phyloP scores from a whole-genome alignment of 2,113 vertebrate genomes.

The Hucho hucho region DNA sequence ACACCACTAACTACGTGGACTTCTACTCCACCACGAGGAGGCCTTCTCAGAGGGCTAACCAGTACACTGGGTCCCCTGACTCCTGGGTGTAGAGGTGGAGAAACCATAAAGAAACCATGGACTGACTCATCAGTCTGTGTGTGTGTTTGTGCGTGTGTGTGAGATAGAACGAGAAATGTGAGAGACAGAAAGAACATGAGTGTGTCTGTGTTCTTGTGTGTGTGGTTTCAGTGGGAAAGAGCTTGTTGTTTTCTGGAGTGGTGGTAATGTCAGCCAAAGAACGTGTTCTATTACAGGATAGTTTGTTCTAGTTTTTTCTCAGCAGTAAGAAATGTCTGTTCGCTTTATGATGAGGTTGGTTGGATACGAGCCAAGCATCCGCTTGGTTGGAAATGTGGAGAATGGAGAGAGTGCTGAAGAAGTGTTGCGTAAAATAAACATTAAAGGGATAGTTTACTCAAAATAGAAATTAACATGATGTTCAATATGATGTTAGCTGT shows the following conservation, averaged over 20 bases:
- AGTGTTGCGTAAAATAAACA: too few species aligned
- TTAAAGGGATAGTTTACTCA: too few species aligned
- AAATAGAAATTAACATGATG: too few species aligned
- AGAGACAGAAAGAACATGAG: neutral
- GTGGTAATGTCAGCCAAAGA: constrained; percentile 40
- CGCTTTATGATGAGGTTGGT: constrained; percentile 49
- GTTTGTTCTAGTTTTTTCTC: constrained; percentile 38
- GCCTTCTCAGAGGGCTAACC: constrained; percentile 91
- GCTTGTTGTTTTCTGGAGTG: constrained; percentile 45
- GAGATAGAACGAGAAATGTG: neutral
- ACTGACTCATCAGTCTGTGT: constrained; percentile 3
- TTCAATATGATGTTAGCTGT: too few species aligned
- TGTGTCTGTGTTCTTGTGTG: constrained; percentile 29
- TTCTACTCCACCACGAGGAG: constrained; percentile 96
- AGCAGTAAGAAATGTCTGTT: constrained; percentile 49
- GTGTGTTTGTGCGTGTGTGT: neutral
- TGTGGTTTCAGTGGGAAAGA: constrained; percentile 1
- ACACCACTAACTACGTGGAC: constrained; percentile 95
- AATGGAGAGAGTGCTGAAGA: neutral
- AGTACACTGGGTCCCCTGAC: constrained; percentile 95
- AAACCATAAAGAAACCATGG: neutral
- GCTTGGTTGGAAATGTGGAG: neutral
- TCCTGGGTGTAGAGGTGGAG: constrained; percentile 88
- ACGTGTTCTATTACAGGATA: neutral
- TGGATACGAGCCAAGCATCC: constrained; percentile 15